A percentile compares a stretch with the other conserved stretches of the same genome.
phyloP scores from a whole-genome alignment of 2,113 vertebrate species.

The Tragelaphus scriptus region DNA sequence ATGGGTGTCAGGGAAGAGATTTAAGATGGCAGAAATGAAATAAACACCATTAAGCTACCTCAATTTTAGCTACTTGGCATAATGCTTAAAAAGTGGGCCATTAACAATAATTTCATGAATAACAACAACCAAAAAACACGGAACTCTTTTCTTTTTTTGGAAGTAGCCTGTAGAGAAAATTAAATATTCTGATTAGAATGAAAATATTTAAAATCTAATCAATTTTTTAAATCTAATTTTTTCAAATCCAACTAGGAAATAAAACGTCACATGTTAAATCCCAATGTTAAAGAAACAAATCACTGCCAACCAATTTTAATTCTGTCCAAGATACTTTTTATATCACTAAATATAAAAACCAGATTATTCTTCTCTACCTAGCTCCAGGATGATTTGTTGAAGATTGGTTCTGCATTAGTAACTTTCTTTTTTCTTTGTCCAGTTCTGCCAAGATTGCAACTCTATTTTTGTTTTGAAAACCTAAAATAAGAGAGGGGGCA shows the following conservation, averaged over 20 bases:
- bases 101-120: background rate
- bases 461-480: slow-evolving; percentile 94
- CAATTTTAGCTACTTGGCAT: background rate
- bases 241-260: too few relatives aligned
- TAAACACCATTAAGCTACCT: background rate
- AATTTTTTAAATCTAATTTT: background rate
- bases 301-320: background rate
- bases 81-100: background rate
- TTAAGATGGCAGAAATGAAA: background rate
- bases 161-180: background rate
- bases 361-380: slow-evolving; percentile 80
- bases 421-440: slow-evolving; percentile 95
- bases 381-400: slow-evolving; percentile 93
- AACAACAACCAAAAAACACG: background rate
- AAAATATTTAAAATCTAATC: background rate
- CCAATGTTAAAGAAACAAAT: too few relatives aligned
- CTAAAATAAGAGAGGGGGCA: slow-evolving; percentile 70
- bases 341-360: slow-evolving; percentile 10
- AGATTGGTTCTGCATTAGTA: slow-evolving; percentile 93
- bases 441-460: slow-evolving; percentile 96
- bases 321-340: slow-evolving; percentile 11
- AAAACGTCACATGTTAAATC: too few relatives aligned
- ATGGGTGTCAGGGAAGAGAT: background rate
- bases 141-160: background rate
- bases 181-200: background rate